Conservation (phyloP, 1,140 invertebrate species). For the Elysia chlorotica region DNA sequence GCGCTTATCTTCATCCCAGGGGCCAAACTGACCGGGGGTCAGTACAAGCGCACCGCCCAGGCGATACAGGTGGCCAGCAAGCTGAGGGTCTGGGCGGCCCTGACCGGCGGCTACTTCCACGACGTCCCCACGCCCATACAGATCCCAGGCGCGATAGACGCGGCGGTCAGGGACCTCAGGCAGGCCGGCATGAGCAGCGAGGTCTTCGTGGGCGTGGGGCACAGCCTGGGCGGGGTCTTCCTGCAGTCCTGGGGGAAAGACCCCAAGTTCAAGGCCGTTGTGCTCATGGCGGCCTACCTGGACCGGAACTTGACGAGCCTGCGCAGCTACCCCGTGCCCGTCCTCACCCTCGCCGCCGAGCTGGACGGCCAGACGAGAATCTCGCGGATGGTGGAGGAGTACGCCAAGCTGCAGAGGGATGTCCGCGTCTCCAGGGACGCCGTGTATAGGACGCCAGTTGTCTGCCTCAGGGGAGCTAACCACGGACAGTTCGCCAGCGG, state of each 20-base stretch:
- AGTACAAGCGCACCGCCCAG: conserved; percentile 18
- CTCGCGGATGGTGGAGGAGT: conserved; percentile 34
- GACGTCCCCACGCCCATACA: conserved; percentile 61
- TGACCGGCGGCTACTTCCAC: conserved; percentile 35
- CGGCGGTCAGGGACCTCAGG: conserved; percentile 54
- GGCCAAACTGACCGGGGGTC: no score
- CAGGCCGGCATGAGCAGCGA: conserved; percentile 30
- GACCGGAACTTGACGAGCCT: conserved; percentile 21
- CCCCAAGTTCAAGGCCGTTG: conserved; percentile 26
- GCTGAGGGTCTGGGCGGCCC: conserved; percentile 37
- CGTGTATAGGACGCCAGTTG: no score
- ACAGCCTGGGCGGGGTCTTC: conserved; percentile 44
- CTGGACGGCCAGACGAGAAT: conserved; percentile 37
- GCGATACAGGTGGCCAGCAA: conserved; percentile 19
- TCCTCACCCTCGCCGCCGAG: conserved; percentile 38
- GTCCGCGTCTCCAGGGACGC: no score
- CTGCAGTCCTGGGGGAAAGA: conserved; percentile 25
- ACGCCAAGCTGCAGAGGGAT: no score
- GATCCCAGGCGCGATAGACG: conserved; percentile 68
- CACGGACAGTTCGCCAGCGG: no score
- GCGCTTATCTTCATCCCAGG: no score
- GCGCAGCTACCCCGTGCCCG: conserved; percentile 31
- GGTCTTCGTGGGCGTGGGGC: conserved; percentile 39
- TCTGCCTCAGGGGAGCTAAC: no score
- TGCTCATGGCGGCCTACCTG: conserved; percentile 36